Evolutionary conservation across 2,113 vertebrate species (phyloP).

Genomic region (Mellivora capensis): DNA sequence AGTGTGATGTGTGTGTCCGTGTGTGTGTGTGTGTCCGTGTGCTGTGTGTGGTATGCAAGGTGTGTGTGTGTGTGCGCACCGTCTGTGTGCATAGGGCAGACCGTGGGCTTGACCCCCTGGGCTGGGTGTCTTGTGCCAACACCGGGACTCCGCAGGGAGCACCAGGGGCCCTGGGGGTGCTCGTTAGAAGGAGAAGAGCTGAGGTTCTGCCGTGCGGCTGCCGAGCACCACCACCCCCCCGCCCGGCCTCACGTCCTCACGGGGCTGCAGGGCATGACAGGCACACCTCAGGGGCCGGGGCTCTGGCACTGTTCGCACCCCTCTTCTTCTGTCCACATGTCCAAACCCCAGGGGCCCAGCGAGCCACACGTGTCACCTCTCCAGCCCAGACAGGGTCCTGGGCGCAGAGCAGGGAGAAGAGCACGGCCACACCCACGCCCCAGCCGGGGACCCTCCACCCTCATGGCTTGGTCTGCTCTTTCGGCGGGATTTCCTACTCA

Average conservation of each 20-base stretch:
- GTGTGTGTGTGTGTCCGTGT: not conserved
- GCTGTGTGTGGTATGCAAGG: not conserved
- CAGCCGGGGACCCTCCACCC: rapidly evolving
- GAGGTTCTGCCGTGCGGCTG: rapidly evolving
- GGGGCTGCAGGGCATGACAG: rapidly evolving
- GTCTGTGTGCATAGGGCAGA: not conserved
- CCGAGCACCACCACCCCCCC: no score
- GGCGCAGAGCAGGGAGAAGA: not conserved
- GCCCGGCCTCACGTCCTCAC: not conserved
- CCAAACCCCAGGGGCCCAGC: not conserved
- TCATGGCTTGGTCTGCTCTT: rapidly evolving
- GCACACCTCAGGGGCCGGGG: not conserved
- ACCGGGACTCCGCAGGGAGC: not conserved
- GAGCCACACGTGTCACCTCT: not conserved
- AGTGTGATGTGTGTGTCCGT: not conserved
- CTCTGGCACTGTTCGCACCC: rapidly evolving
- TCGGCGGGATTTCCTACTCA: rapidly evolving
- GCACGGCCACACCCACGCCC: not conserved
- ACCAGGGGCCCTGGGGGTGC: rapidly evolving
- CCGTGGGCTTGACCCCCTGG: not conserved
- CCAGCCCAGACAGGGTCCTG: not conserved
- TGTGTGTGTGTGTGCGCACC: not conserved
- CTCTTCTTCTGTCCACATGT: not conserved
- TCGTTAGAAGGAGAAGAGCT: not conserved
- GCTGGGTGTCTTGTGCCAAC: rapidly evolving